phyloP scores from a whole-genome alignment of 2,888 invertebrate genomes.

The Ommatoiulus sabulosus region DNA sequence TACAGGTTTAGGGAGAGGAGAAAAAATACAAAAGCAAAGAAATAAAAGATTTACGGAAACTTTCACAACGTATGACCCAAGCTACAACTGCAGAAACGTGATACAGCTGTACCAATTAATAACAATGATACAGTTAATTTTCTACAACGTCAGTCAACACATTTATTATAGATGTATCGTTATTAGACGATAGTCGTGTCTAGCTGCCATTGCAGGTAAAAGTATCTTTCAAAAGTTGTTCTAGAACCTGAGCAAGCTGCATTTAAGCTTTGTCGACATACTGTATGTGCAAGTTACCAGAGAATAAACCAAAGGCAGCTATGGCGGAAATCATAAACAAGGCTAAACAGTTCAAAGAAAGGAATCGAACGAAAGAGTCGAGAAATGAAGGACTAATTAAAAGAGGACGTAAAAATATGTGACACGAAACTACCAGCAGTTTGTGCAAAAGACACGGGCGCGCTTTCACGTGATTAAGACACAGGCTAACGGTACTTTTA shows the following conservation, averaged over 20 bases:
- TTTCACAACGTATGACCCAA: slow-evolving; percentile 3
- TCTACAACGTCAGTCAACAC: too few relatives aligned
- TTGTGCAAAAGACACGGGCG: slow-evolving; percentile 31
- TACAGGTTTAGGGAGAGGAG: slow-evolving; percentile 22
- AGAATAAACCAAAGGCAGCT: not conserved
- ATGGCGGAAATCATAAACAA: not conserved
- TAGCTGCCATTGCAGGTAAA: too few relatives aligned
- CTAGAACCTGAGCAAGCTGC: not conserved
- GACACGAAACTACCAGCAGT: slow-evolving; percentile 1
- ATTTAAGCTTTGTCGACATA: not conserved
- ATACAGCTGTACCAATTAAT: too few relatives aligned
- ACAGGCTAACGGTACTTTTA: not conserved
- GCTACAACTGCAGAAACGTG: not conserved
- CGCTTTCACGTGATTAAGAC: slow-evolving; percentile 21
- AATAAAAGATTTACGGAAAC: not conserved
- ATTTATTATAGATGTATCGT: too few relatives aligned
- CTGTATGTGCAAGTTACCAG: not conserved
- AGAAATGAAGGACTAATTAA: not conserved
- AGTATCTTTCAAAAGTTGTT: too few relatives aligned
- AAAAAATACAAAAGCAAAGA: not conserved
- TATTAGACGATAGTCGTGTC: too few relatives aligned
- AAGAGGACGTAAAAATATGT: not conserved
- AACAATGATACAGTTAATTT: too few relatives aligned
- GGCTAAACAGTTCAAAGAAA: not conserved
- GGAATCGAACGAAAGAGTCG: not conserved